phyloP scores from a whole-genome alignment of 2,797 vertebrate genomes.

The Sternotherus odoratus region DNA sequence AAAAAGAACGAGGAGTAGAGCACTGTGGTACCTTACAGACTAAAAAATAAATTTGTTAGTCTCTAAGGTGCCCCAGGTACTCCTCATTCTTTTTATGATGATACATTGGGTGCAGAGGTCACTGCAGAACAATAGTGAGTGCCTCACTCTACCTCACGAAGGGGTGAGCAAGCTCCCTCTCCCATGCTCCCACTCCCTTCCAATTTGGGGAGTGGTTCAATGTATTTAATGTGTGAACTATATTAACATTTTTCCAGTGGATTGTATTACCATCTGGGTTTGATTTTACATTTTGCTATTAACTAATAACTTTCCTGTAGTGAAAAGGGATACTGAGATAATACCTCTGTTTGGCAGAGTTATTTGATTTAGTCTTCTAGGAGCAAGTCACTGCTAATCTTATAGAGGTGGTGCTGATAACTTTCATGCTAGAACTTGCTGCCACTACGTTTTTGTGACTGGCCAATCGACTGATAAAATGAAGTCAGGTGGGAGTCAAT shows the following conservation, averaged over 20 bases:
- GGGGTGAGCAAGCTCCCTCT: background rate
- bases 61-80: too few relatives aligned
- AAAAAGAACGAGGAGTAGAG: too few relatives aligned
- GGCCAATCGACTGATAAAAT: background rate
- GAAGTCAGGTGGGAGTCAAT: conserved; percentile 42
- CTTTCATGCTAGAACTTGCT: background rate
- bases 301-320: background rate
- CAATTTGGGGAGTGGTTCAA: background rate
- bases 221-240: fast-evolving
- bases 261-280: background rate
- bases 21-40: too few relatives aligned
- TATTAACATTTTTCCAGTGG: background rate
- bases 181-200: background rate
- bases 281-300: background rate
- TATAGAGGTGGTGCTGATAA: conserved; percentile 11
- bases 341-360: background rate
- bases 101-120: background rate
- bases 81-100: too few relatives aligned
- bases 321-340: background rate
- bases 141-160: background rate
- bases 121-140: background rate
- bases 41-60: too few relatives aligned
- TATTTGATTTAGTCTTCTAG: background rate
- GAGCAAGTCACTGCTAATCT: background rate
- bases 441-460: conserved; percentile 1